Base-by-base conservation (phyloP, 1,140 invertebrate genomes). In the Drosophila saltans region DNA sequence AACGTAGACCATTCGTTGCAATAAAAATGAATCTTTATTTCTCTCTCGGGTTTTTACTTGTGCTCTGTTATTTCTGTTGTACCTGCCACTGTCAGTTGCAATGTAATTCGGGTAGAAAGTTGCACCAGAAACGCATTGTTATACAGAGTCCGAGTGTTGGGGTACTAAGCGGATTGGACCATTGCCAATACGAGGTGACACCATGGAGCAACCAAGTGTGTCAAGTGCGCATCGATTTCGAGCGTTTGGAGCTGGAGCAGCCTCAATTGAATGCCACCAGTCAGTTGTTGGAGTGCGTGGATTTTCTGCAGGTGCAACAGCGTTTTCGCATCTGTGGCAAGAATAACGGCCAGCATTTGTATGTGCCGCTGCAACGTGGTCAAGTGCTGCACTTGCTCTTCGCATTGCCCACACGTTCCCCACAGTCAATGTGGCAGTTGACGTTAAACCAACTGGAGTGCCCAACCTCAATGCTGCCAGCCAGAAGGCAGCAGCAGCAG, bases 281-380 rank as follows among this genome's bases (percentile, higher is more conserved):
- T 10, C 59, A 72, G 30, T 16, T 28, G 52, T 60, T 84, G 28
- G 80, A 89, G 66, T 88, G 84, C 69, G 39, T 59, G 33, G 84
- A 89, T 61, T 88, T 73, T 89, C 11, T 89, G 84, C 84, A 90
- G 69, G 58, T 89, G 71, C 85, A 81, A 74, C 85, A 81, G 77
- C 85, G 69, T 65, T 89, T 89, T 61, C 74, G 66, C 21, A 67
- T 89, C 9, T 89, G 84, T 40, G 84, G 84, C 52, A 78, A 77
- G 65, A 89, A 69, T 68, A 89, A 59, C 58, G 84, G 85, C 11
- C 84, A 89, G 69, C 84, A 89, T 70, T 64, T 89, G 55, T 89
- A 89, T 62, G 68, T 89, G 45, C 71, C 78, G 2, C 45, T 89
- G 39, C 67, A 63, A n/a, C 69, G 36, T 3, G 85, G 84, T 52